Evolutionary conservation across 2,797 vertebrate species (phyloP).

Genomic region (Balearica regulorum): DNA sequence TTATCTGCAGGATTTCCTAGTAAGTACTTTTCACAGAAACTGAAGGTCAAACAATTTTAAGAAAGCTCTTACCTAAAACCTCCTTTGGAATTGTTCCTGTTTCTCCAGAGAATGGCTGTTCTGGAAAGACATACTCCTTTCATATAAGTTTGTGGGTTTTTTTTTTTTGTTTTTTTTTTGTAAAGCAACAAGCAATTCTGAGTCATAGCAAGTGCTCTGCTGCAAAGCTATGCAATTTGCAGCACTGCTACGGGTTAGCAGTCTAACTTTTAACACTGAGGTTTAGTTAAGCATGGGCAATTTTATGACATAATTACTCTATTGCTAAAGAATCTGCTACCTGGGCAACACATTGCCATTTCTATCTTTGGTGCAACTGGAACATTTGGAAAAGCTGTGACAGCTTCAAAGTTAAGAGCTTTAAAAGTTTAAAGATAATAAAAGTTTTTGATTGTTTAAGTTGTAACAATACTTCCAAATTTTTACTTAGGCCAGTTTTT

Average conservation of each 20-base stretch:
- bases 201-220: not conserved
- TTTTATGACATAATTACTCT: not conserved
- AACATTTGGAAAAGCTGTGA: not conserved
- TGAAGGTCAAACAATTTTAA: not conserved
- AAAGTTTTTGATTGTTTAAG: not conserved
- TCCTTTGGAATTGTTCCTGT: not conserved
- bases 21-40: not conserved
- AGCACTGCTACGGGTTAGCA: not conserved
- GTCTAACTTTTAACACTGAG: not conserved
- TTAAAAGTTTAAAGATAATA: not conserved
- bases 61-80: not conserved
- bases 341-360: not conserved
- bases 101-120: not conserved
- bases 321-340: not conserved
- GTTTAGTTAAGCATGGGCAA: not conserved
- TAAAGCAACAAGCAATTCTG: not conserved
- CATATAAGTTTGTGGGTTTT: rapidly evolving
- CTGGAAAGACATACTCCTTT: not conserved
- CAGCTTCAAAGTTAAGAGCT: not conserved
- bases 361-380: not conserved
- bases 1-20: not conserved
- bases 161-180: too few species aligned
- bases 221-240: not conserved
- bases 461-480: not conserved
- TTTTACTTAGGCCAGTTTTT: not conserved